Base-by-base conservation (phyloP, 2,888 invertebrate genomes). In the Caenorhabditis sp. region DNA sequence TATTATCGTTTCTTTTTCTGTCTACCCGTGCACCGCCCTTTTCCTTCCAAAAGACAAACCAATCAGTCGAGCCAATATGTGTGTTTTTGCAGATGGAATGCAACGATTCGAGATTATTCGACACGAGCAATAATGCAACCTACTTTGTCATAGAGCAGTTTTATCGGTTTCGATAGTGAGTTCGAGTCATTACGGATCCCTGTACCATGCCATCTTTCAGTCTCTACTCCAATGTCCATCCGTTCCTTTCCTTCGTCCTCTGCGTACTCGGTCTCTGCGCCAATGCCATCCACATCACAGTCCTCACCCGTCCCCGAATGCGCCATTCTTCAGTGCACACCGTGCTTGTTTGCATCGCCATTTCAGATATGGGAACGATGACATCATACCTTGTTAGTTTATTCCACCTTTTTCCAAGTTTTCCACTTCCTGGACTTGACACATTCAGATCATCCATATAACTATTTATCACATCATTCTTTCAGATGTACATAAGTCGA, bases 311-410 rank as follows among this genome's bases (percentile, higher is more conserved):
- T 50, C 87, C 87, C 3, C 78, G 86, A 47, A 88, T 88, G 87
- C 78, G 88, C 11, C 72, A 80, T 22, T 82, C 82, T 2, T 86
- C 88, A 4, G 88, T 88, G 2, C 88, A 88, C 62, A 85, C 88
- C 0, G 85, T 88, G 9, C 76, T 88, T n/a, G 85, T 84, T 1
- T 85, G 85, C 35, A 88, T 88, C 15, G 88, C 88, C 13, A 68
- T 84, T 22, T 86, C 88, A 15, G 88, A 88, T 60, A 88, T 88
- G 78, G 88, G 89, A 60, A 88, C 88, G 6, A 89, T 89, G 89
- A 84, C 83, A 15, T 85, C 84, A n/a, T 89, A 89, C 60, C 67
- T 87, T 69, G 88, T 88, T 62, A 65, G 70, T 53, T 15, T 26
- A 2, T 22, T 32, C n/a, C n/a, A n/a, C n/a, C n/a, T n/a, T n/a